Conservation (phyloP, 2,113 vertebrate species). For the Saiga tatarica region DNA sequence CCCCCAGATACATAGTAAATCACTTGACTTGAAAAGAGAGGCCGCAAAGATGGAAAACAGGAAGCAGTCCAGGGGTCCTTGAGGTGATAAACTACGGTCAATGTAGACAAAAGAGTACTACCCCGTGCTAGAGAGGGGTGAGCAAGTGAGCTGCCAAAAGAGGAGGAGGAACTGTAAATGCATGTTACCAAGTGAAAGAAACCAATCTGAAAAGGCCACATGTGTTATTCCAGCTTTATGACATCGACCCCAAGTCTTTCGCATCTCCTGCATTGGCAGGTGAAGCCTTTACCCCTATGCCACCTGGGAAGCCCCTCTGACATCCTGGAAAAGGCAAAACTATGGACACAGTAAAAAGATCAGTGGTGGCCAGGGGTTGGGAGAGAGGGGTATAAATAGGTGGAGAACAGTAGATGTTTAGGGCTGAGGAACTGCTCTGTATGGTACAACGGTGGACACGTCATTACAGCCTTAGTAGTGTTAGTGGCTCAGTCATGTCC, state of each 20-base stretch:
- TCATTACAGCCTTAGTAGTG: background rate
- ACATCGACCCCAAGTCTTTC: background rate
- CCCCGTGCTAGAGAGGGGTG: accelerated
- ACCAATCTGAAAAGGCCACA: background rate
- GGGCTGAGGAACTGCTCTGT: background rate
- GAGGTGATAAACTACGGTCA: background rate
- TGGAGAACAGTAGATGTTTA: background rate
- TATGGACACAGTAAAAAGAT: background rate
- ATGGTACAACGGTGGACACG: background rate
- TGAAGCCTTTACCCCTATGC: background rate
- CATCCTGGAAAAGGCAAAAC: too few species aligned
- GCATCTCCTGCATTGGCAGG: background rate
- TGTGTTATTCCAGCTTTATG: accelerated
- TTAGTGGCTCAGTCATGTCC: background rate
- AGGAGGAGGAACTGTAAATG: background rate
- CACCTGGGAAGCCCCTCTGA: background rate
- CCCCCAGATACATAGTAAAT: conserved; percentile 42
- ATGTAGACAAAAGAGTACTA: accelerated
- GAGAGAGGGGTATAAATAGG: background rate
- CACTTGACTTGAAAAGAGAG: background rate
- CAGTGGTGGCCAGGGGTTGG: background rate
- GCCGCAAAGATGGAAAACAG: background rate
- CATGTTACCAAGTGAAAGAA: background rate
- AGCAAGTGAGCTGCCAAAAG: accelerated
- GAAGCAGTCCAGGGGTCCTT: background rate